Conservation (phyloP, 2,888 invertebrate species). For the Eristalinus sepulchralis region DNA sequence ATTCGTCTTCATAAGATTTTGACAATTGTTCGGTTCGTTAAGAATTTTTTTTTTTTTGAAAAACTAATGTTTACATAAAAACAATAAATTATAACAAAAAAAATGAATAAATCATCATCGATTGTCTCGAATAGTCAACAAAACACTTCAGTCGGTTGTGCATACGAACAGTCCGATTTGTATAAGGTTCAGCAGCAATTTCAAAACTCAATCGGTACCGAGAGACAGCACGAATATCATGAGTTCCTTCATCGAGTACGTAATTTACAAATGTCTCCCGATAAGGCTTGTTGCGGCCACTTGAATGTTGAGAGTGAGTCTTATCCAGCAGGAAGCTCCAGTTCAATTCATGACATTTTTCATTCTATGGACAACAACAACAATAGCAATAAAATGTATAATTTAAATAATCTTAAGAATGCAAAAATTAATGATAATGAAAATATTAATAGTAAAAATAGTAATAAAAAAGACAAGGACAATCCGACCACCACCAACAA, state of each 20-base stretch:
- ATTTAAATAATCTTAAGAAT: no score
- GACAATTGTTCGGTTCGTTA: background rate
- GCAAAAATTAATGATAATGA: no score
- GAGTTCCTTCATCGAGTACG: constrained; percentile 76
- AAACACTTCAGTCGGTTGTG: background rate
- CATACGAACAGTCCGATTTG: background rate
- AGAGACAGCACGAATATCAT: constrained; percentile 74
- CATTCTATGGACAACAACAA: background rate
- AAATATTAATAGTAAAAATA: no score
- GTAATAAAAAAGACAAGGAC: no score
- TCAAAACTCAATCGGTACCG: constrained; percentile 31
- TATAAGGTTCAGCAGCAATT: constrained; percentile 16
- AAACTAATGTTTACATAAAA: background rate
- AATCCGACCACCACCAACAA: no score
- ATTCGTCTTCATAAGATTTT: no score
- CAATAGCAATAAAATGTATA: background rate
- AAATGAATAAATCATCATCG: constrained; percentile 21
- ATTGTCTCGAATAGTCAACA: background rate
- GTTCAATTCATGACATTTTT: background rate
- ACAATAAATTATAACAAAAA: background rate
- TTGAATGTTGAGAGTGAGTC: background rate
- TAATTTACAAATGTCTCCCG: constrained; percentile 75
- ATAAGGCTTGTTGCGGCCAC: background rate
- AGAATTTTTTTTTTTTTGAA: background rate
- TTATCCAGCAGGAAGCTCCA: background rate